Base-by-base conservation (phyloP, 2,888 invertebrate species). In the Endomychus coccineus region DNA sequence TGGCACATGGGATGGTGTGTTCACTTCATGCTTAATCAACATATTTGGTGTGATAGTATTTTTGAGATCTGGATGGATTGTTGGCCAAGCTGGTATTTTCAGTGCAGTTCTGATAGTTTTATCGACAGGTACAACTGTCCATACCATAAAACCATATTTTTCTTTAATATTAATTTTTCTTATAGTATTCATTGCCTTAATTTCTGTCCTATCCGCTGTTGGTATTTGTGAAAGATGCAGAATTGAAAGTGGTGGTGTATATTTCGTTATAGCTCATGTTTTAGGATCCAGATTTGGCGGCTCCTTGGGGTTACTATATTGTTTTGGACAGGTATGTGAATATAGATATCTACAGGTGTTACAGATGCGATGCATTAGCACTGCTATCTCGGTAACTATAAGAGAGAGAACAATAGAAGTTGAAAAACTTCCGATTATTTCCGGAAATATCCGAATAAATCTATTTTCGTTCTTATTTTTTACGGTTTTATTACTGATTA, bases 11-110 rank as follows among this genome's bases (percentile, higher is more conserved):
- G 96, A 96, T 68, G 96, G 96, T 45, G 96, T 97, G 4, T 97
- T 95, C 63, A 94, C 95, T 36, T 92, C 95, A 33, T 95, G 94
- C 62, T 79, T 97, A 55, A 92, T 96, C 59, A 96, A 96, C 67
- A 90, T 96, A 39, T 92, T 97, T 70, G 95, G 96, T 57, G 95
- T 96, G 1, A 94, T 96, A 64, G 92, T 96, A 42, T 96, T 97
- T 67, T 71, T 97, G 40, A 74, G 96, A 54, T 90, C 94, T 43
- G 96, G 96, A 45, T 97, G 96, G 96, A 90, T 97, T 59, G 95
- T 97, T 33, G 94, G 86, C 23, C 83, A 90, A 67, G 88, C 88
- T 44, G 89, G 89, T 39, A 75, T 87, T 50, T 69, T 86, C 32
- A 78, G 83, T 73, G 87, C 84, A 39, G 75, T 86, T 42, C 66